Conservation (phyloP, 2,888 invertebrate species). For the Choreutis nemorana region DNA sequence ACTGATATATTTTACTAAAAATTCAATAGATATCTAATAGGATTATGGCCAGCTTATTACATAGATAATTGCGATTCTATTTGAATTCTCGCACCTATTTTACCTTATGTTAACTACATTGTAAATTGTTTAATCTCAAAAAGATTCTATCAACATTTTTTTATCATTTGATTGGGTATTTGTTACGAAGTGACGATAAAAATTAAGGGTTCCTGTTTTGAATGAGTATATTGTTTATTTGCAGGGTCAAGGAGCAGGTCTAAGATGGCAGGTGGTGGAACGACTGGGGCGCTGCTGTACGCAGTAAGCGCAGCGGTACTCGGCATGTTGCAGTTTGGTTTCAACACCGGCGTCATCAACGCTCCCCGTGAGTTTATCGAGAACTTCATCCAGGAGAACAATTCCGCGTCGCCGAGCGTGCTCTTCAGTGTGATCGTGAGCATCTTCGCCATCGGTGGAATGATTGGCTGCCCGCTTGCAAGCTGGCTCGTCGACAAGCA, state of each 20-base stretch:
- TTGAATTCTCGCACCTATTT: too few species aligned
- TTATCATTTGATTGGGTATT: too few species aligned
- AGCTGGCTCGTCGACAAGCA: slow-evolving; percentile 75
- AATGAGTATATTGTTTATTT: too few species aligned
- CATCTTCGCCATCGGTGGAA: slow-evolving; percentile 80
- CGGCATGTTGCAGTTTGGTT: slow-evolving; percentile 77
- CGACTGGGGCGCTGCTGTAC: slow-evolving; percentile 70
- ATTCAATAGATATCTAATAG: too few species aligned
- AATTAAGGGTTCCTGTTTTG: too few species aligned
- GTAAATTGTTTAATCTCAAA: too few species aligned
- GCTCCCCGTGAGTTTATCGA: slow-evolving; percentile 71
- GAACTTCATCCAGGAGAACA: slow-evolving; percentile 66
- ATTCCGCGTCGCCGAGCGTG: slow-evolving; percentile 50
- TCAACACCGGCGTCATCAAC: slow-evolving; percentile 76
- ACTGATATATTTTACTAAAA: too few species aligned
- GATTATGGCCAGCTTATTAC: too few species aligned
- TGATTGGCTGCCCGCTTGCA: slow-evolving; percentile 79
- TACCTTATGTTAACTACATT: too few species aligned
- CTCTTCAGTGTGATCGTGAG: slow-evolving; percentile 74
- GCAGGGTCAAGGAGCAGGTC: slow-evolving; percentile 4
- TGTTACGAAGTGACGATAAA: too few species aligned
- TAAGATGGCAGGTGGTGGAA: slow-evolving; percentile 48
- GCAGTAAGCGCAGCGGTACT: slow-evolving; percentile 72
- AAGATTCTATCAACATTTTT: too few species aligned
- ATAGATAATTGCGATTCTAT: too few species aligned